Conservation (phyloP, 2,888 invertebrate genomes). For the Branchellion lobata region DNA sequence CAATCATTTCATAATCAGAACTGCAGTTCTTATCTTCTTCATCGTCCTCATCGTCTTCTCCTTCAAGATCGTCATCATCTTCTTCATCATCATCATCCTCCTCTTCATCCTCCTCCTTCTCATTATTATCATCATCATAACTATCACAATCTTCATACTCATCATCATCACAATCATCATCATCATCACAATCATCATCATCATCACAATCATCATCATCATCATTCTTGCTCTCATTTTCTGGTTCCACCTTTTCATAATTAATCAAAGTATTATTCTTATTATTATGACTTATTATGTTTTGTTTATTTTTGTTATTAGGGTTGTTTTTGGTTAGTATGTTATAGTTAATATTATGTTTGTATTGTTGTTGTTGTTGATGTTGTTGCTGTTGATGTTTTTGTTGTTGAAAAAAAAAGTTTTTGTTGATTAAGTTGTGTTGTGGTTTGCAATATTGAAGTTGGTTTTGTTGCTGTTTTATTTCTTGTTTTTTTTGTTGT, state of each 20-base stretch:
- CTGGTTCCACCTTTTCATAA: background rate
- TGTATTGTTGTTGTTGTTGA: background rate
- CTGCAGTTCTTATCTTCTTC: background rate
- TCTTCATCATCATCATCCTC: background rate
- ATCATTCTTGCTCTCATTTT: background rate
- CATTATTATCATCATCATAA: slow-evolving; percentile 1
- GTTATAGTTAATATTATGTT: background rate
- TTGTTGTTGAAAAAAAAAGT: background rate
- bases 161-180: background rate
- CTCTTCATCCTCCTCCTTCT: background rate
- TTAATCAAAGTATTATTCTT: too few species aligned
- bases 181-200: background rate
- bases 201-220: slow-evolving; percentile 8
- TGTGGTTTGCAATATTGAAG: background rate
- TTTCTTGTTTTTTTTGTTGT: background rate
- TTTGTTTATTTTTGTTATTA: too few species aligned
- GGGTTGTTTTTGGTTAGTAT: too few species aligned
- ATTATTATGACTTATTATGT: too few species aligned
- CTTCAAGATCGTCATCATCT: background rate
- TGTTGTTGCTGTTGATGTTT: background rate
- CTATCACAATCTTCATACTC: background rate
- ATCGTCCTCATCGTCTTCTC: background rate
- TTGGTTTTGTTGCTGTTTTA: background rate
- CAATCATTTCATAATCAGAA: background rate
- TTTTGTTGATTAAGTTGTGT: background rate